These are phyloP conservation scores for Pterostichus madidus DNA, from an alignment of 2,888 invertebrate species.

Conservation along the genomic window DNA sequence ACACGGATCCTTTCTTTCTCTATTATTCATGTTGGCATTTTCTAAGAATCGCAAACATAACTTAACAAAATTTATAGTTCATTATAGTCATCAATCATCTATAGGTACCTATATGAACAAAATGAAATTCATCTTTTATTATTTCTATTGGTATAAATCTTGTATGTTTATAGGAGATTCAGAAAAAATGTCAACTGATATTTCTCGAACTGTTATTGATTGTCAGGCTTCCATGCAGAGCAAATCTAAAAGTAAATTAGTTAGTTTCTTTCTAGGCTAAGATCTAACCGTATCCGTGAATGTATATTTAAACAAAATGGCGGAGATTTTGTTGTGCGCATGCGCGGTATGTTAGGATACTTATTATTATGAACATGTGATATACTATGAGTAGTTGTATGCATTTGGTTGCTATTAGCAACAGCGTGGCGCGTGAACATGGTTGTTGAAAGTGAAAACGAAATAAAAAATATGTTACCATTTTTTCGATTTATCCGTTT, in stretches of 20 bases:
- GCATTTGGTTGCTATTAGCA: constrained; percentile 15
- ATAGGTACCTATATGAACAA: not conserved
- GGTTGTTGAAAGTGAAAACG: constrained; percentile 16
- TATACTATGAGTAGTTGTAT: constrained; percentile 55
- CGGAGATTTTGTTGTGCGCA: constrained; percentile 53
- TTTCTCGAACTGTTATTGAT: constrained; percentile 57
- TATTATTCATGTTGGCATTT: constrained; percentile 50
- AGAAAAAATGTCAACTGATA: constrained; percentile 36
- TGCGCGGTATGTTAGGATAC: constrained; percentile 54
- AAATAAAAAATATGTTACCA: constrained; percentile 52
- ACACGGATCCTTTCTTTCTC: constrained; percentile 9
- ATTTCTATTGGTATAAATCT: too few relatives aligned
- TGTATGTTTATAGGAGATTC: not conserved
- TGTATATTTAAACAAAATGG: constrained; percentile 41
- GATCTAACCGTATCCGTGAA: constrained; percentile 45
- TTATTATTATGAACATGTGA: constrained; percentile 64
- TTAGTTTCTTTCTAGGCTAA: constrained; percentile 59
- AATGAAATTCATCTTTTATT: too few relatives aligned
- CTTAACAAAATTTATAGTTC: not conserved
- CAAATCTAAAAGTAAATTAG: constrained; percentile 51
- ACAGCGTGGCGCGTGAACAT: not conserved
- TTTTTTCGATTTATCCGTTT: constrained; percentile 28
- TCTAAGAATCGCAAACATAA: constrained; percentile 3
- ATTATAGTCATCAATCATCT: not conserved
- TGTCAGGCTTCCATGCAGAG: constrained; percentile 62